phyloP scores from a whole-genome alignment of 1,140 invertebrate species.

The Zaprionus lachaisei region DNA sequence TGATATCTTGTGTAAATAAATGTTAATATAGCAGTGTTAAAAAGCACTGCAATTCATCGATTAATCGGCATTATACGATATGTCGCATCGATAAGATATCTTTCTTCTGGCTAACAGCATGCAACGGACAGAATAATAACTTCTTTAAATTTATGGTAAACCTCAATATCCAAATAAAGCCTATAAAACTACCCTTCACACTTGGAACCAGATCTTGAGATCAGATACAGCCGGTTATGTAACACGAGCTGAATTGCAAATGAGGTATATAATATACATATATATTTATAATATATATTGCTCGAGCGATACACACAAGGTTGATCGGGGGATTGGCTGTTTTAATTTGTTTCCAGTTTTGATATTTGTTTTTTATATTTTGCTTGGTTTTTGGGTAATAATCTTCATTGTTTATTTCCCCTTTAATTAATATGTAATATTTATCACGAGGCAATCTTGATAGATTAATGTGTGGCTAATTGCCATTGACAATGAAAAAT shows the following conservation, averaged over 20 bases:
- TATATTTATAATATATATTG: not conserved
- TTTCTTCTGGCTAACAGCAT: too few species aligned
- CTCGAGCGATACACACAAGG: not conserved
- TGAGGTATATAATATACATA: not conserved
- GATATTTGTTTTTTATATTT: not conserved
- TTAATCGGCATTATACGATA: too few species aligned
- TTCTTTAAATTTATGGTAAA: too few species aligned
- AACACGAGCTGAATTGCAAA: slow-evolving; percentile 30
- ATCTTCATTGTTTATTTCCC: slow-evolving; percentile 4
- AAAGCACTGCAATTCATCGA: too few species aligned
- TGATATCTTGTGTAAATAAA: not conserved
- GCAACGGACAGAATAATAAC: too few species aligned
- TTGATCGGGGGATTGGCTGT: not conserved
- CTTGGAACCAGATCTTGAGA: slow-evolving; percentile 57
- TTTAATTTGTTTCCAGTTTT: not conserved
- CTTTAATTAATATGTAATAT: not conserved
- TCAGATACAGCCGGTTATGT: slow-evolving; percentile 52
- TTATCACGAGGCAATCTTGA: slow-evolving; percentile 9
- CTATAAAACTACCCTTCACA: too few species aligned
- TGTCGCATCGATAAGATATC: too few species aligned
- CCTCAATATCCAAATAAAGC: too few species aligned
- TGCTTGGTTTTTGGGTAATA: not conserved
- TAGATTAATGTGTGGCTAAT: slow-evolving; percentile 14
- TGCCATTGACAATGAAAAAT: slow-evolving; percentile 29
- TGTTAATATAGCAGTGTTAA: too few species aligned